These are phyloP conservation scores for Caracal caracal DNA, from an alignment of 2,113 vertebrate species.

Conservation along the genomic window DNA sequence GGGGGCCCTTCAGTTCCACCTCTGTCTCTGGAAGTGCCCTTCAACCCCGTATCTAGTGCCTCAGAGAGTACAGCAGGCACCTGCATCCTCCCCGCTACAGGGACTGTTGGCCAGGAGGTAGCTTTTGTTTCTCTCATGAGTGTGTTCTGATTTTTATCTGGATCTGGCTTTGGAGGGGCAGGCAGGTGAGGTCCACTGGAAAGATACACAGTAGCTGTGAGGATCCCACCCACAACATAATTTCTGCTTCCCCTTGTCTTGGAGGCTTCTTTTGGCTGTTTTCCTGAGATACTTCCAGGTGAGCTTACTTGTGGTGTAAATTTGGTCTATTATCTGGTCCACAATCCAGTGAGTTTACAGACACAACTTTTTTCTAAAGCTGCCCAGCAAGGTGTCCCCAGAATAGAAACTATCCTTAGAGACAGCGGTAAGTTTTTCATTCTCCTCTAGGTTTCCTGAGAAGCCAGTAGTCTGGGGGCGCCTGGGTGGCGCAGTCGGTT, in stretches of 20 bases:
- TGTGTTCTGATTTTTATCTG: not conserved
- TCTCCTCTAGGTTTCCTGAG: not conserved
- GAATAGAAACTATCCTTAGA: conserved; percentile 78
- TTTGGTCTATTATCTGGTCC: conserved; percentile 54
- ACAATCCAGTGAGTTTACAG: conserved; percentile 68
- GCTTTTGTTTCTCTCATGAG: not conserved
- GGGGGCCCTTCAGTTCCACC: not conserved
- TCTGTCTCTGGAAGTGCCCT: not conserved
- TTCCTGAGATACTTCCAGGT: conserved; percentile 73
- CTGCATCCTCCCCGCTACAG: no score
- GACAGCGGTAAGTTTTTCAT: conserved; percentile 50
- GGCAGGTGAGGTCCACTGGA: not conserved
- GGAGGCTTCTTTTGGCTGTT: conserved; percentile 67
- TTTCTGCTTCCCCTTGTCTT: not conserved
- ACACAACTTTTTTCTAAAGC: conserved; percentile 63
- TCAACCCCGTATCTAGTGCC: not conserved
- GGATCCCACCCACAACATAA: not conserved
- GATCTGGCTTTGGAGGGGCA: not conserved
- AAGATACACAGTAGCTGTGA: not conserved
- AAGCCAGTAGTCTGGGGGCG: conserved; percentile 63
- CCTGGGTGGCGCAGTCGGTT: no score
- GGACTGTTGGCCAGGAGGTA: not conserved
- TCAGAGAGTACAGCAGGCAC: not conserved
- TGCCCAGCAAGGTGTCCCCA: conserved; percentile 59
- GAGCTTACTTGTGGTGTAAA: conserved; percentile 47